Evolutionary conservation across 2,113 vertebrate genomes (phyloP).

Genomic region (Percopsis transmontana): DNA sequence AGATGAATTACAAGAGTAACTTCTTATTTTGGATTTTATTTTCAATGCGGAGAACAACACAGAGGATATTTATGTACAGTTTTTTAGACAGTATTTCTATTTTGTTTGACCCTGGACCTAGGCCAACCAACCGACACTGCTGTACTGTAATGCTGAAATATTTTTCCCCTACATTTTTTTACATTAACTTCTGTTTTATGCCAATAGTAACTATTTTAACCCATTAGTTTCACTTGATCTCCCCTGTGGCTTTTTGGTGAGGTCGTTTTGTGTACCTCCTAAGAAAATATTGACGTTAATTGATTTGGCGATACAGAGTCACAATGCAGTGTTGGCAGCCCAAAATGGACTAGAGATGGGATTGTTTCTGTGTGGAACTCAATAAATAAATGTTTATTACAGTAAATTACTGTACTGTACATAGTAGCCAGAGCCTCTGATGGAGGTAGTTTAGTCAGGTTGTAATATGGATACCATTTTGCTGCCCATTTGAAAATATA

Average conservation of each 20-base stretch:
- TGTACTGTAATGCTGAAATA: neutral
- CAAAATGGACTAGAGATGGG: conserved; percentile 47
- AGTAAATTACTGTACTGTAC: conserved; percentile 96
- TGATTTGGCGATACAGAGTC: neutral
- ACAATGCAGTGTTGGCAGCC: neutral
- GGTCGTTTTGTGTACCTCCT: neutral
- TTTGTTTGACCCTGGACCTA: no score
- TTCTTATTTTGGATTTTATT: neutral
- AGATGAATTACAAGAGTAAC: neutral
- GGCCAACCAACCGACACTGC: no score
- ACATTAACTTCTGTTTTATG: neutral
- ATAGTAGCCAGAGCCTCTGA: conserved; percentile 49
- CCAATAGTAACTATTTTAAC: neutral
- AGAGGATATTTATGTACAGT: no score
- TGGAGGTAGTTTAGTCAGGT: neutral
- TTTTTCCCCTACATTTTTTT: neutral
- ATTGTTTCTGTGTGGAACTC: conserved; percentile 89
- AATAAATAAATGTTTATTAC: conserved; percentile 74
- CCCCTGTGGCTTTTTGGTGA: neutral
- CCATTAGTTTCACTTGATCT: neutral
- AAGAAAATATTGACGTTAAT: neutral
- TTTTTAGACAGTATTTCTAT: no score
- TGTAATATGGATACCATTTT: neutral
- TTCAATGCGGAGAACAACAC: no score
- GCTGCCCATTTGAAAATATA: neutral